Percentiles rank a stretch among this genome's conserved stretches.
These are phyloP conservation scores for Nemotelus pantherinus DNA, from an alignment of 2,888 invertebrate species.

Conservation along the genomic window DNA sequence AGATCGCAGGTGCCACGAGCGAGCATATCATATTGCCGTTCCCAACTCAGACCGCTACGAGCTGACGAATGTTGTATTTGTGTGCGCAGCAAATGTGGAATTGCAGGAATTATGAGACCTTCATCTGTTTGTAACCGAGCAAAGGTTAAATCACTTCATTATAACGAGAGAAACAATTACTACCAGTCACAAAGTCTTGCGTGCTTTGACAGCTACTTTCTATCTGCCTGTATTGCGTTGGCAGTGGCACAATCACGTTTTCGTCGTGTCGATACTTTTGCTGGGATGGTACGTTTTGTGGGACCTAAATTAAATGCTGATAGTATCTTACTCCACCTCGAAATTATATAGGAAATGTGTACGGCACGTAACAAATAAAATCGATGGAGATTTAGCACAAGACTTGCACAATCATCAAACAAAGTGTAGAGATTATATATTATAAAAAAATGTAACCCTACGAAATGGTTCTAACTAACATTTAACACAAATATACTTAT, in stretches of 20 bases:
- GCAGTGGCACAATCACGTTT: slow-evolving; percentile 77
- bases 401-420: no score
- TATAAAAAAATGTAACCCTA: background rate
- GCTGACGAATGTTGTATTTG: slow-evolving; percentile 77
- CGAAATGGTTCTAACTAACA: slow-evolving; percentile 15
- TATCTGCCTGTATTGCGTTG: slow-evolving; percentile 75
- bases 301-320: slow-evolving; percentile 45
- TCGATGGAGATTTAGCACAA: background rate
- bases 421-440: background rate
- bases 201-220: slow-evolving; percentile 65
- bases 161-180: background rate
- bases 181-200: slow-evolving; percentile 62
- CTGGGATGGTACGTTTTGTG: slow-evolving; percentile 56
- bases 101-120: slow-evolving; percentile 82
- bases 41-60: slow-evolving; percentile 72
- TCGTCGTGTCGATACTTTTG: slow-evolving; percentile 81
- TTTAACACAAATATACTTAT: background rate
- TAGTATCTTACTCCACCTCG: background rate
- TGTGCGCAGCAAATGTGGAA: slow-evolving; percentile 73
- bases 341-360: background rate
- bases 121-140: slow-evolving; percentile 68
- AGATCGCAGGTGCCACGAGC: slow-evolving; percentile 88
- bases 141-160: background rate
- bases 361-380: background rate
- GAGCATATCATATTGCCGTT: slow-evolving; percentile 77